These are phyloP conservation scores for Paracentrotus lividus DNA, from an alignment of 53 echinoderm and acorn worm genomes.

Conservation along the genomic window DNA sequence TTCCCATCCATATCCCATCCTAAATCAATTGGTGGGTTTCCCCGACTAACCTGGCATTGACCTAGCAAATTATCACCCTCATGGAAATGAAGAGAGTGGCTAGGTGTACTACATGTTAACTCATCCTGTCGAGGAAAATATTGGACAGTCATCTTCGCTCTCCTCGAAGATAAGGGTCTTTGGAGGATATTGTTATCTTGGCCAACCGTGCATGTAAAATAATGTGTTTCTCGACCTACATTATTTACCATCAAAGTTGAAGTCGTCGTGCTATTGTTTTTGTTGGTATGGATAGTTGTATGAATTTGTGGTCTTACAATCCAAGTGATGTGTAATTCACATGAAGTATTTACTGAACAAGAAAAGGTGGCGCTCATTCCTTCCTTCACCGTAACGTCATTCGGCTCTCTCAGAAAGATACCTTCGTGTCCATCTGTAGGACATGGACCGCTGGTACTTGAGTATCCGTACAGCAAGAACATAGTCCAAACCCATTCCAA, in stretches of 20 bases:
- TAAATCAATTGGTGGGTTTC: background rate
- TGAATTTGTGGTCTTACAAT: background rate
- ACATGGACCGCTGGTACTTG: background rate
- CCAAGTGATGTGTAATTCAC: background rate
- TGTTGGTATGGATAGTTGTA: no score
- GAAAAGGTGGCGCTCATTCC: background rate
- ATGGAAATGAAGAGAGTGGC: background rate
- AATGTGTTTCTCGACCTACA: background rate
- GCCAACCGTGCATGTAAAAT: background rate
- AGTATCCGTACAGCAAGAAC: background rate
- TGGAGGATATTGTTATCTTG: background rate
- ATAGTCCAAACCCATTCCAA: background rate
- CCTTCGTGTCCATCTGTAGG: background rate
- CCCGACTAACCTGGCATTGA: background rate
- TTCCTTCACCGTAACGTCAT: background rate
- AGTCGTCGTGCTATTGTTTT: background rate
- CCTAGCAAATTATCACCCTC: background rate
- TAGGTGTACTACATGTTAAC: background rate
- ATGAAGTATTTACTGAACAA: background rate
- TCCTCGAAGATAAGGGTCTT: background rate
- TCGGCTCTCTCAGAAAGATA: background rate
- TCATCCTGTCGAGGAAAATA: slow-evolving; percentile 21
- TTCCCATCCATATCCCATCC: background rate
- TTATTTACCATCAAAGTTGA: background rate
- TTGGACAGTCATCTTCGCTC: background rate